Conservation (phyloP, 2,797 vertebrate genomes). For the Dipus sagitta region DNA sequence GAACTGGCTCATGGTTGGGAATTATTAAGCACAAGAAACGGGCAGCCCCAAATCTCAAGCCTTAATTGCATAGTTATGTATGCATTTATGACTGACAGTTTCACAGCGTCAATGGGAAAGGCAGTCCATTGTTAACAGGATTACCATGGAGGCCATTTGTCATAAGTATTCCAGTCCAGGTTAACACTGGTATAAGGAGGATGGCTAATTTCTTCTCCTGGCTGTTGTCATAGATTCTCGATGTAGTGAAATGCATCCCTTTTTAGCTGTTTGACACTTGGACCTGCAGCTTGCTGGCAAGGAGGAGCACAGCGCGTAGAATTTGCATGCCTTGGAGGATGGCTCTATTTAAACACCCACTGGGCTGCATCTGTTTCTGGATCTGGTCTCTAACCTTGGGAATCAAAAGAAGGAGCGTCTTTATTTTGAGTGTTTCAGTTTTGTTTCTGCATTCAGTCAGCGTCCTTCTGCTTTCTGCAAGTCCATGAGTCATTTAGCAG, state of each 20-base stretch:
- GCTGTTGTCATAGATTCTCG: conserved; percentile 51
- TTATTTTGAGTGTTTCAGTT: conserved; percentile 33
- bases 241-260: conserved; percentile 44
- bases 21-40: not conserved
- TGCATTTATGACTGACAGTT: not conserved
- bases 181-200: not conserved
- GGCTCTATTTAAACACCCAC: conserved; percentile 54
- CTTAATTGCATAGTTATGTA: conserved; percentile 1
- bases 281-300: not conserved
- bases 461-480: not conserved
- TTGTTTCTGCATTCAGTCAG: not conserved
- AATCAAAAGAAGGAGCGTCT: conserved; percentile 47
- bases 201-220: conserved; percentile 54
- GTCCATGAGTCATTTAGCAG: conserved; percentile 34
- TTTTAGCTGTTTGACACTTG: conserved; percentile 59
- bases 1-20: not conserved
- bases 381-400: conserved; percentile 72
- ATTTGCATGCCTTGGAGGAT: conserved; percentile 50
- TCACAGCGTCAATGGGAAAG: not conserved
- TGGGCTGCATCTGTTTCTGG: conserved; percentile 66
- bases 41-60: not conserved
- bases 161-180: not conserved
- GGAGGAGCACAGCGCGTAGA: conserved; percentile 9
- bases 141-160: not conserved
- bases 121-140: not conserved